Percentiles rank a stretch among this genome's conserved stretches.
phyloP scores from a whole-genome alignment of 2,888 invertebrate genomes.

The Gryllus longicercus region DNA sequence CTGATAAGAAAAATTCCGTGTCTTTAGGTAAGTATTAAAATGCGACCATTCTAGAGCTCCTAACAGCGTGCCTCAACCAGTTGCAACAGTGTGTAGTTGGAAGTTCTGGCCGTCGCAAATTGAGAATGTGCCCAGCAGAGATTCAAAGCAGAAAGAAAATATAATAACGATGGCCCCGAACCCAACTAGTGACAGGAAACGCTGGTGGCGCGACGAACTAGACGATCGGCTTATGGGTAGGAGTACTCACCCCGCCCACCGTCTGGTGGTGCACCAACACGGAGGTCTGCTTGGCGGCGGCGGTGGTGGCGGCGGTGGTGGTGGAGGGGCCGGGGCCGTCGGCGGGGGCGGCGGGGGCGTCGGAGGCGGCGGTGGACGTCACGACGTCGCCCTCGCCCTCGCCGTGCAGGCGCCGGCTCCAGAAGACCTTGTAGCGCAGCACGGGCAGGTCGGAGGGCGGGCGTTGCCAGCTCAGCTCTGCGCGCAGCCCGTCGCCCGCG shows the following conservation, averaged over 20 bases:
- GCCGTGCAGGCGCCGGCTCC: conserved; percentile 63
- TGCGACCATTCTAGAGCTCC: no score
- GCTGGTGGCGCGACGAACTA: no score
- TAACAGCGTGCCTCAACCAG: no score
- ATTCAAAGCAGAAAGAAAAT: no score
- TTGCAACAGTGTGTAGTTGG: no score
- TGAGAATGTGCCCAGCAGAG: no score
- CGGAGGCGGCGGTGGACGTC: background rate
- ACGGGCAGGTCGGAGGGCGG: conserved; percentile 70
- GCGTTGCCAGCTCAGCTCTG: conserved; percentile 65
- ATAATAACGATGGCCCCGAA: no score
- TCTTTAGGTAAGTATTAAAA: no score
- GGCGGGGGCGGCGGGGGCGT: conserved; percentile 43
- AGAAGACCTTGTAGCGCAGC: conserved; percentile 67
- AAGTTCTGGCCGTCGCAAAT: no score
- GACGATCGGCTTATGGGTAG: background rate
- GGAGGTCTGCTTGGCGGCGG: conserved; percentile 54
- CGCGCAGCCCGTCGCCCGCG: conserved; percentile 52
- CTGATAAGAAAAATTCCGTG: no score
- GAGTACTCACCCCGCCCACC: conserved; percentile 57
- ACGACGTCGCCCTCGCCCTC: conserved; percentile 48
- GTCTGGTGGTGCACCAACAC: conserved; percentile 61
- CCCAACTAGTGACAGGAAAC: no score
- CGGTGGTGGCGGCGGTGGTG: conserved; percentile 42
- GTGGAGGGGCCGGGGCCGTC: conserved; percentile 45